Percentiles rank a stretch among this genome's conserved stretches.
Evolutionary conservation across 2,888 invertebrate species (phyloP).

Genomic region (Teleiodes luculella): DNA sequence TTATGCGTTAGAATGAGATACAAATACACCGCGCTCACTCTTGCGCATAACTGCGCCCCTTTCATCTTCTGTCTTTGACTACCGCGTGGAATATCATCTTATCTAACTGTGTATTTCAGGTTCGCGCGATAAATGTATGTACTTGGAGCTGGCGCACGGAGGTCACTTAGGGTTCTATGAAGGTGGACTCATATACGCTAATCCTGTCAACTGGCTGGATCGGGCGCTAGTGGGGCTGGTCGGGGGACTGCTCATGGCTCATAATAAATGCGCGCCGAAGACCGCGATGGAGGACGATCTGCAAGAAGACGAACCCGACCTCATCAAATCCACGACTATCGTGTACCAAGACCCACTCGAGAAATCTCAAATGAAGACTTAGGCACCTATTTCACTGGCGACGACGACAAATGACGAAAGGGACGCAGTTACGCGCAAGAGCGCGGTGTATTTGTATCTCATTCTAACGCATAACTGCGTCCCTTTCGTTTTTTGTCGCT

Average conservation of each 20-base stretch:
- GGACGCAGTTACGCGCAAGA: too few species aligned
- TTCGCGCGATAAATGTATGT: constrained; percentile 82
- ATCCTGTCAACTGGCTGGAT: constrained; percentile 95
- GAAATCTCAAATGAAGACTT: constrained; percentile 27
- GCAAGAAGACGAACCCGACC: constrained; percentile 60
- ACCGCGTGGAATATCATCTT: too few species aligned
- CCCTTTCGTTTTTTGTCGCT: too few species aligned
- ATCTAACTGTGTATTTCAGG: constrained; percentile 62
- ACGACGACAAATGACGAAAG: too few species aligned
- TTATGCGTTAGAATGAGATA: too few species aligned
- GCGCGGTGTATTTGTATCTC: too few species aligned
- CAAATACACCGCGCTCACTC: too few species aligned
- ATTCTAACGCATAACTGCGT: too few species aligned
- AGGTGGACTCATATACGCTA: constrained; percentile 91
- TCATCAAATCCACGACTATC: constrained; percentile 63
- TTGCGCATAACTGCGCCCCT: too few species aligned
- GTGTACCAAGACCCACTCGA: constrained; percentile 64
- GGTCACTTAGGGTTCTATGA: constrained; percentile 98
- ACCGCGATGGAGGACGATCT: constrained; percentile 9
- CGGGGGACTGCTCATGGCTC: constrained; percentile 83
- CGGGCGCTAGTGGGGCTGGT: constrained; percentile 90
- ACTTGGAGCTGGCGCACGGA: constrained; percentile 91
- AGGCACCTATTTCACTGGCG: too few species aligned
- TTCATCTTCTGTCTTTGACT: too few species aligned
- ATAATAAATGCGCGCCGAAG: constrained; percentile 65